Evolutionary conservation across 2,888 invertebrate species (phyloP).

Genomic region (Volucella zonaria): DNA sequence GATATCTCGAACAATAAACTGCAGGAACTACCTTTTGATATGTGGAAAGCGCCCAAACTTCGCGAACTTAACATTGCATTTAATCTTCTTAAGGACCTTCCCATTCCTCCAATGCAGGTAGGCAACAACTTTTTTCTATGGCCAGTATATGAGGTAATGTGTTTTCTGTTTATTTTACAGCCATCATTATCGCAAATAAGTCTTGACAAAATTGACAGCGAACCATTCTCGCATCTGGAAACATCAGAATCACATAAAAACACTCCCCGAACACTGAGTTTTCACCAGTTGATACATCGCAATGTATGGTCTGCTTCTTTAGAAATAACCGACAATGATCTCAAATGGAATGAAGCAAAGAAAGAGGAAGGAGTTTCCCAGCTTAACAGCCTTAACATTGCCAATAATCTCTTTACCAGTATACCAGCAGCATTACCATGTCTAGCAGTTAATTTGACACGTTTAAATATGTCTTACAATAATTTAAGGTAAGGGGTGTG

Average conservation of each 20-base stretch:
- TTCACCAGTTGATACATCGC: conserved; percentile 87
- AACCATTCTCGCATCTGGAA: conserved; percentile 78
- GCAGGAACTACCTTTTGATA: conserved; percentile 89
- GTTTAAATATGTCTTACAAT: conserved; percentile 96
- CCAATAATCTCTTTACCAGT: conserved; percentile 94
- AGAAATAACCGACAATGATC: conserved; percentile 87
- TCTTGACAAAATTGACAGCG: conserved; percentile 79
- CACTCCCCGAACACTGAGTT: conserved; percentile 77
- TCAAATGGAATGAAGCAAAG: conserved; percentile 84
- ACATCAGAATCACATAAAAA: conserved; percentile 74
- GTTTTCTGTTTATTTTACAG: conserved; percentile 31
- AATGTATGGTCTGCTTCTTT: conserved; percentile 89
- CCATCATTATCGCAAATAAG: conserved; percentile 80
- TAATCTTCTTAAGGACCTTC: conserved; percentile 92
- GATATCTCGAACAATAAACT: conserved; percentile 98
- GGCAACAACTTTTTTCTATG: not conserved
- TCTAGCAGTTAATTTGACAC: conserved; percentile 91
- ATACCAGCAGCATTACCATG: conserved; percentile 96
- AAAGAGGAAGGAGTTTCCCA: conserved; percentile 85
- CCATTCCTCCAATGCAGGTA: conserved; percentile 83
- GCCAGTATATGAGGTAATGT: not conserved
- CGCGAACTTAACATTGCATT: conserved; percentile 94
- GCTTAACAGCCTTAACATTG: conserved; percentile 90
- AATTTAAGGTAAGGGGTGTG: conserved; percentile 83
- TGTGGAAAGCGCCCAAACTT: conserved; percentile 94